Conservation (phyloP, 2,797 vertebrate genomes). For the Hafferia zeledoni region DNA sequence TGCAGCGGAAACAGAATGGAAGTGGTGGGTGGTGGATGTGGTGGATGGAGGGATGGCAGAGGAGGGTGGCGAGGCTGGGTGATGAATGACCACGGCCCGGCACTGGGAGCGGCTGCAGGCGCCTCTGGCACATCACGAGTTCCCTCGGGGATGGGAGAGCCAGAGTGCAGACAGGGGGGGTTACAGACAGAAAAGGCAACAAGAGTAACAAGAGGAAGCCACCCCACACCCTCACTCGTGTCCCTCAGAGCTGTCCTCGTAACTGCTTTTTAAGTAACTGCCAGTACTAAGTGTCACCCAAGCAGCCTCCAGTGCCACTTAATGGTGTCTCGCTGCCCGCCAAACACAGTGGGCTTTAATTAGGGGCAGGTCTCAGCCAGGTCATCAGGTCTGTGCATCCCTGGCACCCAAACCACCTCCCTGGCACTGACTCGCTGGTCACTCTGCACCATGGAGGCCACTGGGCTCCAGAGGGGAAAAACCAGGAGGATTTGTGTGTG, state of each 20-base stretch:
- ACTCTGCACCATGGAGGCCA: rapidly evolving
- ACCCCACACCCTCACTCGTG: rapidly evolving
- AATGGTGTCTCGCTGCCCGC: rapidly evolving
- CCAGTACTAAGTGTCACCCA: not conserved
- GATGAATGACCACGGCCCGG: rapidly evolving
- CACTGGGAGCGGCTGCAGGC: rapidly evolving
- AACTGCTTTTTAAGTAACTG: not conserved
- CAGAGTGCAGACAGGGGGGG: rapidly evolving
- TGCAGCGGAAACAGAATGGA: rapidly evolving
- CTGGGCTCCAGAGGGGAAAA: not conserved
- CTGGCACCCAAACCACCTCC: not conserved
- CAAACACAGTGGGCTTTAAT: rapidly evolving
- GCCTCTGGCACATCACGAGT: rapidly evolving
- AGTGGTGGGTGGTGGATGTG: not conserved
- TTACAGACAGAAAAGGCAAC: rapidly evolving
- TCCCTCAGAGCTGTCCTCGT: not conserved
- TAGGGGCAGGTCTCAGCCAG: not conserved
- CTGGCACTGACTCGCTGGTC: not conserved
- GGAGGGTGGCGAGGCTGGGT: rapidly evolving
- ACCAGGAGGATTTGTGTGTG: rapidly evolving
- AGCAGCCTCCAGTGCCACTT: not conserved
- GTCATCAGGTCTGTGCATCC: rapidly evolving
- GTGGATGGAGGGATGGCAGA: rapidly evolving
- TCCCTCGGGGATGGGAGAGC: rapidly evolving
- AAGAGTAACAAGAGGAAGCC: not conserved